Percentiles rank a stretch among this genome's conserved stretches.
These are phyloP conservation scores for Florisuga fusca DNA, from an alignment of 2,797 vertebrate species.

Conservation along the genomic window DNA sequence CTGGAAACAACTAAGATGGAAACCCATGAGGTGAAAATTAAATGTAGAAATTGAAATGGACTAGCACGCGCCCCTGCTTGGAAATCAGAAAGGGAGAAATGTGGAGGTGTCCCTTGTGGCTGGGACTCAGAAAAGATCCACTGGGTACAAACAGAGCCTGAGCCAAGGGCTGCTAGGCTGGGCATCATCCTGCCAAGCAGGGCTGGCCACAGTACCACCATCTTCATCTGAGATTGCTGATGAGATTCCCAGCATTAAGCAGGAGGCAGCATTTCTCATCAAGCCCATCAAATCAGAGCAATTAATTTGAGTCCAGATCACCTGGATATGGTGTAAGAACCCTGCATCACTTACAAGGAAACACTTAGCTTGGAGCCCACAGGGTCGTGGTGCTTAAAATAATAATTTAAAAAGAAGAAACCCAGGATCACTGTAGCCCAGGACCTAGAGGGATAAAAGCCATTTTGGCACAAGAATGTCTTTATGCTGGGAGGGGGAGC, in stretches of 20 bases:
- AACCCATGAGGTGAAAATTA: background rate
- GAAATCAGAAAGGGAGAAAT: background rate
- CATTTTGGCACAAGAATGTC: background rate
- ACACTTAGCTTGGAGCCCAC: background rate
- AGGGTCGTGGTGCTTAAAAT: background rate
- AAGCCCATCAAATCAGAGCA: background rate
- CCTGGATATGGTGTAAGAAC: rapidly evolving
- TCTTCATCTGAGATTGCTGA: background rate
- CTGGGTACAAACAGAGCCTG: background rate
- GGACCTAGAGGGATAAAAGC: background rate
- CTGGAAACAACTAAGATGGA: background rate
- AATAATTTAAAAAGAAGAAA: background rate
- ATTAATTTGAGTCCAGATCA: background rate
- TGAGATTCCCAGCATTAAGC: background rate
- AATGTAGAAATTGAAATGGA: background rate
- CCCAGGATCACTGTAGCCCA: background rate
- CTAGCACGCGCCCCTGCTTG: background rate
- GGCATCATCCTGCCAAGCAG: background rate
- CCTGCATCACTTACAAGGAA: background rate
- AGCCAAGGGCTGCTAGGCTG: background rate
- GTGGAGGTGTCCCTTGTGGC: background rate
- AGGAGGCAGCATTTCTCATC: background rate
- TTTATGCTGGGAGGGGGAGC: background rate
- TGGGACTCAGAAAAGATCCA: background rate
- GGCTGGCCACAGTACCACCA: background rate